Percentiles rank a stretch among this genome's conserved stretches.
These are phyloP conservation scores for Cataglyphis livida DNA, from an alignment of 2,888 invertebrate genomes.

Conservation along the genomic window DNA sequence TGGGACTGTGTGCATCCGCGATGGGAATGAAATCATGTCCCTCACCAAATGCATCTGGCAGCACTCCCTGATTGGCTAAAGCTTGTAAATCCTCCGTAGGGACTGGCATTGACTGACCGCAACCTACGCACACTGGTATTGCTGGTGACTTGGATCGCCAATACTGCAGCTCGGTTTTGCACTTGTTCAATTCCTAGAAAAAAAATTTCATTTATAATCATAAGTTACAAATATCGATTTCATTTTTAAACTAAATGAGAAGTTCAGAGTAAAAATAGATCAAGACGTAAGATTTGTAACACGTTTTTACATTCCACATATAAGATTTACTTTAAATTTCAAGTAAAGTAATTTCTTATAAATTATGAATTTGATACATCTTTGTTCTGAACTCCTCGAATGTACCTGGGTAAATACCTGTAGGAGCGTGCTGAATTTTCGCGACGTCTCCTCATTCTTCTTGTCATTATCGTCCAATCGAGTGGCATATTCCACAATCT, in stretches of 20 bases:
- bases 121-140: constrained; percentile 91
- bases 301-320: not conserved
- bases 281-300: not conserved
- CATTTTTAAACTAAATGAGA: not conserved
- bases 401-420: constrained; percentile 88
- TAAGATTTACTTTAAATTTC: not conserved
- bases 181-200: constrained; percentile 93
- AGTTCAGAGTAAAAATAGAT: not conserved
- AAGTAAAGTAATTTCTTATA: not conserved
- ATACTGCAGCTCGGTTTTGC: constrained; percentile 96
- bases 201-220: not conserved
- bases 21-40: constrained; percentile 85
- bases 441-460: constrained; percentile 95
- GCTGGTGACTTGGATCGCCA: constrained; percentile 96
- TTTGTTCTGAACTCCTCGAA: constrained; percentile 31
- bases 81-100: constrained; percentile 88
- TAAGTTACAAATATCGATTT: not conserved
- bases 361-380: not conserved
- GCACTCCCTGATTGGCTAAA: constrained; percentile 88
- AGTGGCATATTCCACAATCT: constrained; percentile 93
- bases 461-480: constrained; percentile 96
- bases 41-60: constrained; percentile 87
- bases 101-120: constrained; percentile 89
- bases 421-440: constrained; percentile 95
- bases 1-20: constrained; percentile 82